Evolutionary conservation across 2,888 invertebrate genomes (phyloP), one percentile per base, ranked within the genome.

Genomic region (Athalia cordata): DNA sequence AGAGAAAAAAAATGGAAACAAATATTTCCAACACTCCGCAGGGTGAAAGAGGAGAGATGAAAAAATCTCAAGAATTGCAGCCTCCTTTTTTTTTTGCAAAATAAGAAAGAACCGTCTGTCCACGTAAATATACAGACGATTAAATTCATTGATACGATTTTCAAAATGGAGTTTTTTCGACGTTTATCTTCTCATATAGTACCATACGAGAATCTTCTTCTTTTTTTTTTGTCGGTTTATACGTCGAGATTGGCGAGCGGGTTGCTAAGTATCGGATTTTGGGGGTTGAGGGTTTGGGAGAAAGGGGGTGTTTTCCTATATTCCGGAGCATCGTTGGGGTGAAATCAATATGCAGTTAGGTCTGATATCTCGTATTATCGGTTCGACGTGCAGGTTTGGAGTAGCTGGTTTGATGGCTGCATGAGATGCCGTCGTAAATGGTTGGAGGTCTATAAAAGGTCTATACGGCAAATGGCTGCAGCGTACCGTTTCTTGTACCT

Each of bases 291-390:
- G 29, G 29, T 29, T 29, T 1, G 29, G 29, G 29, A 1, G 29
- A 29, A 2, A 29, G 29, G 29, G 29, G 29, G 29, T 29, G 29
- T 29, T 29, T 29, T 43, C 11, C 68, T 29, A 43, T 68, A 55
- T 3, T 4, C 13, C 55, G 55, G 52, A 50, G 50, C 29, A 15
- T 50, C 29, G 43, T 29, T 50, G 47, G 15, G 59, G 57, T 78
- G 78, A 80, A 82, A 83, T 83, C 83, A 83, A 83, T 83, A 82
- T 83, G 82, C 82, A 81, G 80, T 81, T 82, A 79, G 79, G 80
- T 80, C 81, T 81, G 82, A 83, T 81, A 83, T 77, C 80, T 80
- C 79, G 81, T 79, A 83, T 83, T 81, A 83, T 81, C 80, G 79
- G 80, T 79, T 77, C 75, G 78, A 80, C 55, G 68, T 81, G 78